These are phyloP conservation scores for Gerris lacustris DNA, from an alignment of 2,888 invertebrate genomes.

Conservation along the genomic window DNA sequence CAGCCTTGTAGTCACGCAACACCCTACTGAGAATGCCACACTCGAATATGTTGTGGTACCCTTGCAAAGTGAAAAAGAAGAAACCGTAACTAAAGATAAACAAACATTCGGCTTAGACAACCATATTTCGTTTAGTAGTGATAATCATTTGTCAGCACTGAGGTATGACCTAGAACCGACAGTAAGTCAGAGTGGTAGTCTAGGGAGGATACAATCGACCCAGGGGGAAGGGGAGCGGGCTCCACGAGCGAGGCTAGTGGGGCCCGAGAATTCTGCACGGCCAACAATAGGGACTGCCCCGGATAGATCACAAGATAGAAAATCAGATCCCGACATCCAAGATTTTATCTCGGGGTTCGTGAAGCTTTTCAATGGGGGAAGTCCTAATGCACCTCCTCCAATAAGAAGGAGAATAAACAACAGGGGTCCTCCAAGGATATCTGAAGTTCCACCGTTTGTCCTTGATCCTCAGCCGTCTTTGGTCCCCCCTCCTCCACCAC, in stretches of 20 bases:
- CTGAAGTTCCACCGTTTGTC: conserved; percentile 59
- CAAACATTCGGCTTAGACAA: not conserved
- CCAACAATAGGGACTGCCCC: conserved; percentile 19
- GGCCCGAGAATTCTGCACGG: conserved; percentile 19
- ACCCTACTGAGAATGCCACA: not conserved
- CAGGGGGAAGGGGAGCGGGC: conserved; percentile 24
- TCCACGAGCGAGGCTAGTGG: conserved; percentile 22
- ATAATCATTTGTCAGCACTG: conserved; percentile 10
- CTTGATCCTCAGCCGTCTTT: conserved; percentile 46
- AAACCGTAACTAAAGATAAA: not conserved
- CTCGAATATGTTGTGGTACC: not conserved
- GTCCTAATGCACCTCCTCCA: conserved; percentile 45
- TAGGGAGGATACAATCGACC: conserved; percentile 15
- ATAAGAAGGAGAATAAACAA: conserved; percentile 72
- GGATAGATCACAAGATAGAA: conserved; percentile 35
- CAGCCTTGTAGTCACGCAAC: not conserved
- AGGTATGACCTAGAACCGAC: conserved; percentile 14
- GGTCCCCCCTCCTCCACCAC: conserved; percentile 39
- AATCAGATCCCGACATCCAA: conserved; percentile 66
- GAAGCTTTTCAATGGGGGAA: conserved; percentile 75
- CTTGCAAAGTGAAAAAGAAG: not conserved
- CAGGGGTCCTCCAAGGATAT: conserved; percentile 74
- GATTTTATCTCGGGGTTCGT: conserved; percentile 84
- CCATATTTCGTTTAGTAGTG: not conserved
- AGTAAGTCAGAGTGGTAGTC: conserved; percentile 9